Percentiles rank a stretch among this genome's conserved stretches.
phyloP scores from a whole-genome alignment of 2,797 vertebrate species.

The Alca torda region DNA sequence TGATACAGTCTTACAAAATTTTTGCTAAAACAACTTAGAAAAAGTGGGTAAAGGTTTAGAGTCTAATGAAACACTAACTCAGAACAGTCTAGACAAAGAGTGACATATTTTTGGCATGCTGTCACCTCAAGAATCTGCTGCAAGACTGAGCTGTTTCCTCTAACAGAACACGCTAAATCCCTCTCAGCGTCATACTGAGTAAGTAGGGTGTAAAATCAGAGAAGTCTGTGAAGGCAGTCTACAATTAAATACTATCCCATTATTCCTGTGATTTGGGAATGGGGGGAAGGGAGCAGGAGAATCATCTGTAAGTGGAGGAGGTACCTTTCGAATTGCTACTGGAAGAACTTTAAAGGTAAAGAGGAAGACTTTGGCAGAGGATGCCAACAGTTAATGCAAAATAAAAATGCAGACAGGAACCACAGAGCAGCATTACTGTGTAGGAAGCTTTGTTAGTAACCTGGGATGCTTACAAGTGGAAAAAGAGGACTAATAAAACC shows the following conservation, averaged over 20 bases:
- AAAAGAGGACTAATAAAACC: background rate
- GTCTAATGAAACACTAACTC: background rate
- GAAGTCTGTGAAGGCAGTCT: background rate
- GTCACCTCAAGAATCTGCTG: background rate
- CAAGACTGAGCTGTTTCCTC: background rate
- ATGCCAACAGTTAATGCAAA: background rate
- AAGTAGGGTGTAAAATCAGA: background rate
- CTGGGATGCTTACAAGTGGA: background rate
- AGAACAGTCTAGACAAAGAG: background rate
- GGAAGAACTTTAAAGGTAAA: background rate
- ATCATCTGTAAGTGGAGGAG: background rate
- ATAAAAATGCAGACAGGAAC: background rate
- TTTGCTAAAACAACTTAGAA: background rate
- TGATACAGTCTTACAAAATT: background rate
- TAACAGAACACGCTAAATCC: background rate
- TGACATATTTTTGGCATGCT: background rate
- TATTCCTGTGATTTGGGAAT: background rate
- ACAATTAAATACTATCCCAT: background rate
- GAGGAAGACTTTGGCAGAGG: background rate
- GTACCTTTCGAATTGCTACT: background rate
- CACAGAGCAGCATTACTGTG: background rate
- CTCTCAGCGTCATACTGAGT: background rate
- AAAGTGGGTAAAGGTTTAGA: background rate
- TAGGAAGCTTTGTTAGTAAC: background rate
- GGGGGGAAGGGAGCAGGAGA: background rate